Evolutionary conservation across 2,888 invertebrate species (phyloP).

Genomic region (Brachypalpus laphriformis): DNA sequence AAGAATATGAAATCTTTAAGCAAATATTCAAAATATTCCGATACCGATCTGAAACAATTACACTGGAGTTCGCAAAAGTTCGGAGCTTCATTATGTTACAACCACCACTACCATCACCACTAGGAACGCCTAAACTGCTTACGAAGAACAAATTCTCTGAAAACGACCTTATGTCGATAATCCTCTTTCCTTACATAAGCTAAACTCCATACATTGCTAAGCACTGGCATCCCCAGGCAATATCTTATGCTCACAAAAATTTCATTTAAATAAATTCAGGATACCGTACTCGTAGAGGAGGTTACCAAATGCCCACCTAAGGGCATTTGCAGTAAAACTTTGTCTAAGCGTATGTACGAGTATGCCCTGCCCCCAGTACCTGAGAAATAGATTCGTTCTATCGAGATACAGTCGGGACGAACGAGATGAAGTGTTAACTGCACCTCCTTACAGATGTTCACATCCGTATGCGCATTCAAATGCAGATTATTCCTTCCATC

Average conservation of each 20-base stretch:
- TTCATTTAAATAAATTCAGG: constrained; percentile 46
- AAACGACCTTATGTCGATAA: constrained; percentile 29
- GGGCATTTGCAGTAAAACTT: constrained; percentile 50
- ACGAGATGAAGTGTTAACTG: constrained; percentile 54
- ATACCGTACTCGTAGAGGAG: constrained; percentile 8
- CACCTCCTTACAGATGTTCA: constrained; percentile 52
- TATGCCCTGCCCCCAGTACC: background rate
- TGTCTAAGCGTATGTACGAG: constrained; percentile 3
- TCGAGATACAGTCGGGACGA: background rate
- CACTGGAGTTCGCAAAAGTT: constrained; percentile 36
- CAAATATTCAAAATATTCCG: constrained; percentile 35
- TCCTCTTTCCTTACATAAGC: constrained; percentile 4
- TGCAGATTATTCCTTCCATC: constrained; percentile 38
- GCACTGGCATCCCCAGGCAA: constrained; percentile 1
- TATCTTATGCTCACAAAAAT: constrained; percentile 49
- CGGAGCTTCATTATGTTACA: constrained; percentile 3
- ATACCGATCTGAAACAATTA: constrained; percentile 33
- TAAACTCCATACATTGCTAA: constrained; percentile 3
- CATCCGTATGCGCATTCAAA: constrained; percentile 38
- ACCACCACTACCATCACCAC: background rate
- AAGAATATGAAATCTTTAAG: background rate
- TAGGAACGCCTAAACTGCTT: constrained; percentile 8
- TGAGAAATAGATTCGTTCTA: background rate
- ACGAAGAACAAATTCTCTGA: constrained; percentile 24
- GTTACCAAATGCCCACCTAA: constrained; percentile 55